Percentiles rank a stretch among this genome's conserved stretches.
phyloP scores from a whole-genome alignment of 2,797 vertebrate species.

The Pogoniulus pusillus region DNA sequence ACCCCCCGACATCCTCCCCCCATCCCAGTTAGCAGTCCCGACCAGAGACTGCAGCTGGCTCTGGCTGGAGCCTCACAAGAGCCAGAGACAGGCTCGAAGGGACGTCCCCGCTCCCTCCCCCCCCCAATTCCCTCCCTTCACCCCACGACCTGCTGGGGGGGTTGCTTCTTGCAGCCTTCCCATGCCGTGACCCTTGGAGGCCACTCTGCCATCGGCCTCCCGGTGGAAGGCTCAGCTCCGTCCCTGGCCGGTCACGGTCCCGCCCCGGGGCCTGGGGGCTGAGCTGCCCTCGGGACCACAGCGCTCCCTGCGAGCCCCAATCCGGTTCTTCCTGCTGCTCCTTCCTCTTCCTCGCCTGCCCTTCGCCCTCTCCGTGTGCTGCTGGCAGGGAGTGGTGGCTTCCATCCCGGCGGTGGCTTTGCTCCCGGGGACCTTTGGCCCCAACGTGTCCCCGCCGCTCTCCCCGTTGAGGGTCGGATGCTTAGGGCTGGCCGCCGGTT shows the following conservation, averaged over 20 bases:
- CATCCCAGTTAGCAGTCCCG: neutral
- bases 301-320: neutral
- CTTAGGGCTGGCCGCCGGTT: neutral
- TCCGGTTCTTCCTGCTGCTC: neutral
- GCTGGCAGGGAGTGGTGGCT: neutral
- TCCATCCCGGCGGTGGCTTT: too few species aligned
- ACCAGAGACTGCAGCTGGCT: too few species aligned
- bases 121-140: fast-evolving
- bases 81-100: neutral
- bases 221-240: neutral
- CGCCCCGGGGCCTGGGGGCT: neutral
- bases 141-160: neutral
- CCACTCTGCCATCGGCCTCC: too few species aligned
- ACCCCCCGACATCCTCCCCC: neutral
- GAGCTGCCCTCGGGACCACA: neutral
- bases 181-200: fast-evolving
- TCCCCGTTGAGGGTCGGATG: neutral
- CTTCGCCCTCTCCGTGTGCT: neutral
- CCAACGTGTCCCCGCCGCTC: neutral
- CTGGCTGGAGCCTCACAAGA: fast-evolving
- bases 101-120: neutral
- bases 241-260: neutral
- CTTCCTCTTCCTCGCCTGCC: neutral
- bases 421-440: neutral
- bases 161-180: neutral